These are phyloP conservation scores for Cylindroiulus punctatus DNA, from an alignment of 2,888 invertebrate genomes.

Conservation along the genomic window DNA sequence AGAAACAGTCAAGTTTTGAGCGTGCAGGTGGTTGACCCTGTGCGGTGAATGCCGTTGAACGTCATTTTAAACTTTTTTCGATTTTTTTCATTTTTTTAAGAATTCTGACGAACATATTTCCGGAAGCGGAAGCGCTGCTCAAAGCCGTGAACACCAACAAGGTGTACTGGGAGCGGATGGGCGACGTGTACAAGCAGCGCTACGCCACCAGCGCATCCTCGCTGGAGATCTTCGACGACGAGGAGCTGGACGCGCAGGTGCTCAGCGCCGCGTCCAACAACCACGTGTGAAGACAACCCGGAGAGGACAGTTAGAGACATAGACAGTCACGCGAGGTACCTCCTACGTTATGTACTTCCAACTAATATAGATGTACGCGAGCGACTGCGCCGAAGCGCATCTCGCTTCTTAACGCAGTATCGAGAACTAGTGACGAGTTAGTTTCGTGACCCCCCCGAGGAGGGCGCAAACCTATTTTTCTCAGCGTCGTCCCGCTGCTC, in stretches of 20 bases:
- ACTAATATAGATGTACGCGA: background rate
- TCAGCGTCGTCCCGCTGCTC: background rate
- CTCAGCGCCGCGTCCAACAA: conserved; percentile 53
- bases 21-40: too few relatives aligned
- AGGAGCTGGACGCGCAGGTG: conserved; percentile 60
- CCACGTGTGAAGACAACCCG: background rate
- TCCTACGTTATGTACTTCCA: background rate
- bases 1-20: too few relatives aligned
- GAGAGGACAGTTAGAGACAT: too few relatives aligned
- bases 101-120: conserved; percentile 70
- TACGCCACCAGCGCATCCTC: conserved; percentile 55
- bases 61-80: too few relatives aligned
- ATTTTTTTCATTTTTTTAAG: conserved; percentile 64
- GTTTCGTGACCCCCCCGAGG: background rate
- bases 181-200: conserved; percentile 60
- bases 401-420: background rate
- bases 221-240: conserved; percentile 59
- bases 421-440: background rate
- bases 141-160: conserved; percentile 60
- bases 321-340: background rate
- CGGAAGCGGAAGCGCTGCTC: conserved; percentile 67
- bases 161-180: conserved; percentile 61
- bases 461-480: background rate
- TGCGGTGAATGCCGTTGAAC: too few relatives aligned
- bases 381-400: background rate